phyloP scores from a whole-genome alignment of 2,113 vertebrate genomes.

The Rhinolophus ferrumequinum region DNA sequence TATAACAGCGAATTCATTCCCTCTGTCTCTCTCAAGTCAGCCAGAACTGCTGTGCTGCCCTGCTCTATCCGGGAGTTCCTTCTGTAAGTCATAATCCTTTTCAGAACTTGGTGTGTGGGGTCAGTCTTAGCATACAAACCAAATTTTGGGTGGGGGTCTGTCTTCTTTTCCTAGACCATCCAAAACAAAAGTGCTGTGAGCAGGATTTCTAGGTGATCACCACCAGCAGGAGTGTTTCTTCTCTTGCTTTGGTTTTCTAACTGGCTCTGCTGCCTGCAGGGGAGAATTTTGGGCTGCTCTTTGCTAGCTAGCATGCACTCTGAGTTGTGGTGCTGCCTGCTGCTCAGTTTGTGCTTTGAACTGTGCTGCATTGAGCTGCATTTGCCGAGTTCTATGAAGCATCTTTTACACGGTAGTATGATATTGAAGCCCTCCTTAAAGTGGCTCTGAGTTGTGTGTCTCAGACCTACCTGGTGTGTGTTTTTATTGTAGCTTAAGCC shows the following conservation, averaged over 20 bases:
- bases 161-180: neutral
- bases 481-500: neutral
- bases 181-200: neutral
- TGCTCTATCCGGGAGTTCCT: neutral
- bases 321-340: neutral
- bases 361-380: too few species aligned
- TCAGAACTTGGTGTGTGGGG: neutral
- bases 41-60: neutral
- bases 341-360: neutral
- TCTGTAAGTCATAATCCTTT: neutral
- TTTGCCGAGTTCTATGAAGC: neutral
- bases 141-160: neutral
- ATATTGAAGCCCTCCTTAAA: neutral
- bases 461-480: neutral
- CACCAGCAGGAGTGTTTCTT: neutral
- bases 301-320: neutral
- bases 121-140: neutral
- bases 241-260: neutral
- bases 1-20: neutral
- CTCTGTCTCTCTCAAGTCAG: neutral
- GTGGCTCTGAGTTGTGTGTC: neutral
- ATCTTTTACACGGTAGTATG: neutral
- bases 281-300: neutral
- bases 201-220: neutral
- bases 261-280: neutral